Conservation (phyloP, 2,888 invertebrate genomes). For the Adineta ricciae region DNA sequence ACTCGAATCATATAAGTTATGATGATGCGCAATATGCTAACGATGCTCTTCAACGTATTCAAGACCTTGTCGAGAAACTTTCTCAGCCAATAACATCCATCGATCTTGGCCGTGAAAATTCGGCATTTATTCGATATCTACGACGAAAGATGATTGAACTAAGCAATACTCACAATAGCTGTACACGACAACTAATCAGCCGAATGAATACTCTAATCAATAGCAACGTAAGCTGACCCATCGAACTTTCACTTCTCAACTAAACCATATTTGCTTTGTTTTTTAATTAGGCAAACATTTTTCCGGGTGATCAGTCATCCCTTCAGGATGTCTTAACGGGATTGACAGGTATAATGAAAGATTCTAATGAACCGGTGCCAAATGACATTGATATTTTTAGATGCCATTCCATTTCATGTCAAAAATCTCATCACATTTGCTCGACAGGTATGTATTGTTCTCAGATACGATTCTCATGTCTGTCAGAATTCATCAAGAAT, state of each 20-base stretch:
- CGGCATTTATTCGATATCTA: not conserved
- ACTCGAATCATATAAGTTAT: not conserved
- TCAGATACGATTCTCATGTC: too few relatives aligned
- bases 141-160: not conserved
- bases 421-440: slow-evolving; percentile 10
- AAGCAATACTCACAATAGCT: not conserved
- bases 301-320: not conserved
- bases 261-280: not conserved
- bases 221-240: not conserved
- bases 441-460: not conserved
- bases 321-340: not conserved
- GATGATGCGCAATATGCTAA: not conserved
- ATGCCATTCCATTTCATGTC: slow-evolving; percentile 15
- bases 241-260: not conserved
- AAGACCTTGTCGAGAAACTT: not conserved
- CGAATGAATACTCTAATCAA: not conserved
- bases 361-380: too few relatives aligned
- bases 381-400: too few relatives aligned
- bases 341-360: not conserved
- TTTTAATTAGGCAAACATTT: not conserved
- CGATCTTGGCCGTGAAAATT: not conserved
- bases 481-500: too few relatives aligned
- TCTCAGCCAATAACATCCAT: not conserved
- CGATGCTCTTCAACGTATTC: not conserved
- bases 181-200: not conserved